Conservation (phyloP, 23 tunicate species). For the Oikopleura dioica region DNA sequence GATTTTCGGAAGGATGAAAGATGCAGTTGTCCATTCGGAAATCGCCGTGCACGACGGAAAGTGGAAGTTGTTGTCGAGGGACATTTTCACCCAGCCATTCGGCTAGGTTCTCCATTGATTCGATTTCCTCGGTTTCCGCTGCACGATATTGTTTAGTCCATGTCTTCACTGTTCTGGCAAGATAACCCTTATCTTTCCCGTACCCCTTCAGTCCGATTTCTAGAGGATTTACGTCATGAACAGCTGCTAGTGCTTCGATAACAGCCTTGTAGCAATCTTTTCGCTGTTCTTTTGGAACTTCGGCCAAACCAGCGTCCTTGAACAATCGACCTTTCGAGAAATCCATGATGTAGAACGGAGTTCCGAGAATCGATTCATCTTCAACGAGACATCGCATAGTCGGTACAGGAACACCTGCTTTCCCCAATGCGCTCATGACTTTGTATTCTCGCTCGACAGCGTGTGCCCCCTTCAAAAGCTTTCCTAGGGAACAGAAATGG, state of each 20-base stretch:
- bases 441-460: conserved; percentile 72
- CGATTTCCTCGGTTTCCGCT: conserved; percentile 52
- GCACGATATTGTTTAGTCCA: conserved; percentile 64
- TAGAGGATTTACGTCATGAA: conserved; percentile 29
- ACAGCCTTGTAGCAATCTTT: conserved; percentile 16
- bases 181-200: conserved; percentile 44
- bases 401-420: conserved; percentile 45
- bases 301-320: conserved; percentile 19
- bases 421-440: conserved; percentile 41
- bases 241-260: conserved; percentile 33
- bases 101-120: conserved; percentile 48
- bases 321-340: conserved; percentile 36
- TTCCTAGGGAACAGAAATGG: not conserved
- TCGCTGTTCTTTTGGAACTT: conserved; percentile 1
- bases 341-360: conserved; percentile 74
- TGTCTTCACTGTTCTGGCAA: conserved; percentile 48
- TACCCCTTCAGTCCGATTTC: conserved; percentile 27
- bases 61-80: conserved; percentile 24
- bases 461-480: conserved; percentile 59
- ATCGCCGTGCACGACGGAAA: conserved; percentile 62
- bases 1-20: conserved; percentile 26
- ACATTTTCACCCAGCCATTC: conserved; percentile 71
- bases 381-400: conserved; percentile 31
- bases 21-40: conserved; percentile 64
- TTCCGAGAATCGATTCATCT: conserved; percentile 39